phyloP scores from a whole-genome alignment of 2,113 vertebrate species.

The Aramus guarauna region DNA sequence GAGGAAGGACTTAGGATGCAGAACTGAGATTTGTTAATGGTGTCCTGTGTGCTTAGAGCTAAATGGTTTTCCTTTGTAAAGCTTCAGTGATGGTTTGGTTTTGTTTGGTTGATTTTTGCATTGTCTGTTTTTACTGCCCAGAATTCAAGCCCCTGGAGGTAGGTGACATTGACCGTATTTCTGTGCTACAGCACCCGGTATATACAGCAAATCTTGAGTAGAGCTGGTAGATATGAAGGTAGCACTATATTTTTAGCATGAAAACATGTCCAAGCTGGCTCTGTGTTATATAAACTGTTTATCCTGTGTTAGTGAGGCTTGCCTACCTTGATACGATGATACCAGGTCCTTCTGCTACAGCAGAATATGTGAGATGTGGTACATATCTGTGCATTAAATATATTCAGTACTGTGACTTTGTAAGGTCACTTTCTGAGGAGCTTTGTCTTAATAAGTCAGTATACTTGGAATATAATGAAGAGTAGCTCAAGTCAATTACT shows the following conservation, averaged over 20 bases:
- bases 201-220: background rate
- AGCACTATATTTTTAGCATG: background rate
- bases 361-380: background rate
- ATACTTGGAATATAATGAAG: background rate
- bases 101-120: accelerated
- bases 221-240: background rate
- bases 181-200: background rate
- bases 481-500: background rate
- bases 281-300: background rate
- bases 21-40: background rate
- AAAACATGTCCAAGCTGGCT: background rate
- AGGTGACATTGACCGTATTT: background rate
- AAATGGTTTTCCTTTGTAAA: background rate
- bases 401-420: background rate
- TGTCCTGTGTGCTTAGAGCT: background rate
- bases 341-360: background rate
- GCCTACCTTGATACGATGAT: background rate
- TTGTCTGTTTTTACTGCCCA: background rate
- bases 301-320: background rate
- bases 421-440: background rate
- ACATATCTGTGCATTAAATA: background rate
- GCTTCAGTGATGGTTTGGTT: background rate
- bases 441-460: background rate
- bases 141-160: background rate
- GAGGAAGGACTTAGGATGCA: background rate